Percentiles rank a stretch among this genome's conserved stretches.
Conservation (phyloP, 2,113 vertebrate genomes). For the Xerus inauris region DNA sequence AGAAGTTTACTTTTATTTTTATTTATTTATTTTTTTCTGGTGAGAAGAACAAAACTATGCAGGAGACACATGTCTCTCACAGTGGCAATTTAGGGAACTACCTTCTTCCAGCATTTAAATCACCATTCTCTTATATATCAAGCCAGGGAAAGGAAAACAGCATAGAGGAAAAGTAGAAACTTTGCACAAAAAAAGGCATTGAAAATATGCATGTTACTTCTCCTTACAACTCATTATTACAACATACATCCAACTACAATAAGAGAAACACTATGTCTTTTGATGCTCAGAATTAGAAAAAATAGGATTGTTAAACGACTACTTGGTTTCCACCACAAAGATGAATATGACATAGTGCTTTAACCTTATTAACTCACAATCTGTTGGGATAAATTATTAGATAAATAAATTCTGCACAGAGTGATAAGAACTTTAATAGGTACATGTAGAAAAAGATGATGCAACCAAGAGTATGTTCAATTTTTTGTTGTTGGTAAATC, state of each 20-base stretch:
- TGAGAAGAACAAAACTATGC: not conserved
- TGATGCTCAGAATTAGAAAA: not conserved
- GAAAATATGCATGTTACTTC: not conserved
- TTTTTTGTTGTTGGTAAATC: not conserved
- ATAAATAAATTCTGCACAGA: not conserved
- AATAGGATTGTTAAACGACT: not conserved
- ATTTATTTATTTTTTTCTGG: not conserved
- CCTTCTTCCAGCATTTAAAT: not conserved
- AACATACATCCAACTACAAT: too few relatives aligned
- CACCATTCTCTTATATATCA: not conserved
- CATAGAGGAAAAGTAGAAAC: not conserved
- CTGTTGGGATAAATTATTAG: not conserved
- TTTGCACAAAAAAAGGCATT: not conserved
- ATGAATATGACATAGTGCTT: not conserved
- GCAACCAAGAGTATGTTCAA: not conserved
- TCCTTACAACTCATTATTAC: not conserved
- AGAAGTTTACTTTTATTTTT: not conserved
- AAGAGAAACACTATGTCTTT: not conserved
- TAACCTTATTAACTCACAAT: not conserved
- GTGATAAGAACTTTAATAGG: not conserved
- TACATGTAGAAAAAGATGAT: not conserved
- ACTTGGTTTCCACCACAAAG: not conserved
- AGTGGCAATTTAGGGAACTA: not conserved
- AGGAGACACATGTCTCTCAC: not conserved
- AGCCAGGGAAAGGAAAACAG: not conserved